Conservation (phyloP, 1,140 invertebrate genomes). For the Hyphantria cunea region DNA sequence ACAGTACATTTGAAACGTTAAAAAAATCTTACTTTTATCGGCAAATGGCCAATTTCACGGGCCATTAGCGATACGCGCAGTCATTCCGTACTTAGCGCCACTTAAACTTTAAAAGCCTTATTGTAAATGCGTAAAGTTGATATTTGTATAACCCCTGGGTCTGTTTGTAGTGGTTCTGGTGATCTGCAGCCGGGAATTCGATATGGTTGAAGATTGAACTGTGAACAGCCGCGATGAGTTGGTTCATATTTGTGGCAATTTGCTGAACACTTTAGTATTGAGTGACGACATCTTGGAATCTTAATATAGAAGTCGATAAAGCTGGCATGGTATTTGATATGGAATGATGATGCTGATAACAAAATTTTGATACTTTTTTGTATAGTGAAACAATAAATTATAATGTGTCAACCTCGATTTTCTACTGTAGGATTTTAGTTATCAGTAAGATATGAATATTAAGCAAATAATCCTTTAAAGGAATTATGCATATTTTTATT, state of each 20-base stretch:
- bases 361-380: too few relatives aligned
- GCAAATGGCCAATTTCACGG: constrained; percentile 53
- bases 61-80: constrained; percentile 53
- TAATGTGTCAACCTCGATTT: too few relatives aligned
- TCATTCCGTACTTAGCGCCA: constrained; percentile 33
- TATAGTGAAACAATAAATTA: too few relatives aligned
- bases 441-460: too few relatives aligned
- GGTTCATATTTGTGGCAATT: constrained; percentile 23
- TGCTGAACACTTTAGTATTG: constrained; percentile 11
- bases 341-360: too few relatives aligned
- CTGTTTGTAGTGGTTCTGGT: constrained; percentile 15
- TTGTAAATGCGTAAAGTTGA: constrained; percentile 12
- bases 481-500: too few relatives aligned
- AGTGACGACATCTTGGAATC: neutral
- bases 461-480: too few relatives aligned
- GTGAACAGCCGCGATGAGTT: constrained; percentile 8
- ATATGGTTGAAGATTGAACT: constrained; percentile 34
- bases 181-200: constrained; percentile 30
- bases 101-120: constrained; percentile 14
- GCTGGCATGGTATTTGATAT: too few relatives aligned
- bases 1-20: constrained; percentile 29
- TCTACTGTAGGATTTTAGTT: too few relatives aligned
- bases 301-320: too few relatives aligned
- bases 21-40: constrained; percentile 34
- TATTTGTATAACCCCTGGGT: constrained; percentile 10